Evolutionary conservation across 2,888 invertebrate species (phyloP).

Genomic region (Leptothorax acervorum): DNA sequence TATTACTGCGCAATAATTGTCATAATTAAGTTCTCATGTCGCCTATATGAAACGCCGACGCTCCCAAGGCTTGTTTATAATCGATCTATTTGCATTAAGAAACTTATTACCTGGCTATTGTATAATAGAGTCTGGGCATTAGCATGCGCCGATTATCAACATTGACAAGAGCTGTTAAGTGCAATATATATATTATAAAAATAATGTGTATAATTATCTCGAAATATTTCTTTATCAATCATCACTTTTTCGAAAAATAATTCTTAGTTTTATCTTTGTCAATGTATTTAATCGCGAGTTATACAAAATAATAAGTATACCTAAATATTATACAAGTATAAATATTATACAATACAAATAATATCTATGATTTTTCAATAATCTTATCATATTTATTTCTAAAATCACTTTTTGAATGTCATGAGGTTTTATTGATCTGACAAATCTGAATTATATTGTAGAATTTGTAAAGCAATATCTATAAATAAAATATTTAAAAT

Average conservation of each 20-base stretch:
- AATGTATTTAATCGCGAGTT: neutral
- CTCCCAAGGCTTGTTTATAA: constrained; percentile 62
- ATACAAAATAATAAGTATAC: neutral
- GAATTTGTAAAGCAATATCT: neutral
- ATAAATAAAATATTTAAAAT: neutral
- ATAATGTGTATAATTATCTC: neutral
- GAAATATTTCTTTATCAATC: neutral
- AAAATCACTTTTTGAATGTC: neutral
- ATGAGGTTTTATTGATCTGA: neutral
- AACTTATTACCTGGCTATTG: constrained; percentile 79
- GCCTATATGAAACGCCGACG: constrained; percentile 52
- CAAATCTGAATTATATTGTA: neutral
- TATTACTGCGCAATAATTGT: constrained; percentile 65
- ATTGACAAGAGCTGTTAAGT: constrained; percentile 24
- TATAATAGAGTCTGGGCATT: constrained; percentile 75
- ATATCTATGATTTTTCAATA: neutral
- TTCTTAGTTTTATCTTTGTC: neutral
- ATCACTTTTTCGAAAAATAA: neutral
- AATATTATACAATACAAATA: neutral
- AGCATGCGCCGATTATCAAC: constrained; percentile 66
- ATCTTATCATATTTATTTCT: neutral
- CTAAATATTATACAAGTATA: neutral
- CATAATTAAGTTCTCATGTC: constrained; percentile 67
- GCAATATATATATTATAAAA: constrained; percentile 7
- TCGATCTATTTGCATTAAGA: constrained; percentile 68